Conservation (phyloP, 2,888 invertebrate genomes). For the Stenoptilia bipunctidactyla region DNA sequence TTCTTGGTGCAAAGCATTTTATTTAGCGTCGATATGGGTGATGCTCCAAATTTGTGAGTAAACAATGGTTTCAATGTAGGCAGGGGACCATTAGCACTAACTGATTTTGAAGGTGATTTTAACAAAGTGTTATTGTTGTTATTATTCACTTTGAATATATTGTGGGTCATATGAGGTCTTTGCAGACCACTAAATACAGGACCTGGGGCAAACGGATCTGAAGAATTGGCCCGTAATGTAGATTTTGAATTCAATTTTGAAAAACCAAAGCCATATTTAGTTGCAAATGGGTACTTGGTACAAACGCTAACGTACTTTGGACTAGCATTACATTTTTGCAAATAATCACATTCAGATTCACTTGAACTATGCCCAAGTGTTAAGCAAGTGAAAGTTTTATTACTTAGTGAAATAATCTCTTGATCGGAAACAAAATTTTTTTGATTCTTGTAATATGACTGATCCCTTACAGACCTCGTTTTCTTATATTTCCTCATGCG, state of each 20-base stretch:
- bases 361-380: constrained; percentile 71
- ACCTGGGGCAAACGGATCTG: constrained; percentile 63
- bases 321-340: constrained; percentile 47
- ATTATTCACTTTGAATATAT: constrained; percentile 59
- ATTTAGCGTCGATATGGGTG: constrained; percentile 41
- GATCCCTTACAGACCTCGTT: constrained; percentile 59
- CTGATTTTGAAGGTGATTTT: constrained; percentile 46
- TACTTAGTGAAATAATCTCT: constrained; percentile 70
- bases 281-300: constrained; percentile 49
- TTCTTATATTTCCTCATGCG: constrained; percentile 63
- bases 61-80: constrained; percentile 55
- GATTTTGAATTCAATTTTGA: constrained; percentile 48
- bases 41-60: constrained; percentile 57
- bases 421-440: constrained; percentile 71
- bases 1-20: constrained; percentile 35
- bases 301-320: constrained; percentile 60
- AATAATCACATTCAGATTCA: constrained; percentile 62
- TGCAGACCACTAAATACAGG: constrained; percentile 64
- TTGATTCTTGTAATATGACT: constrained; percentile 66
- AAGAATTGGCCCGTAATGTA: constrained; percentile 40
- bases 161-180: constrained; percentile 50
- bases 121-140: constrained; percentile 55
- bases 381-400: constrained; percentile 63
- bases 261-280: constrained; percentile 51
- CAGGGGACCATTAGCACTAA: constrained; percentile 36